A percentile compares a stretch with the other conserved stretches of the same genome.
These are phyloP conservation scores for Aix galericulata DNA, from an alignment of 2,113 vertebrate genomes.

Conservation along the genomic window DNA sequence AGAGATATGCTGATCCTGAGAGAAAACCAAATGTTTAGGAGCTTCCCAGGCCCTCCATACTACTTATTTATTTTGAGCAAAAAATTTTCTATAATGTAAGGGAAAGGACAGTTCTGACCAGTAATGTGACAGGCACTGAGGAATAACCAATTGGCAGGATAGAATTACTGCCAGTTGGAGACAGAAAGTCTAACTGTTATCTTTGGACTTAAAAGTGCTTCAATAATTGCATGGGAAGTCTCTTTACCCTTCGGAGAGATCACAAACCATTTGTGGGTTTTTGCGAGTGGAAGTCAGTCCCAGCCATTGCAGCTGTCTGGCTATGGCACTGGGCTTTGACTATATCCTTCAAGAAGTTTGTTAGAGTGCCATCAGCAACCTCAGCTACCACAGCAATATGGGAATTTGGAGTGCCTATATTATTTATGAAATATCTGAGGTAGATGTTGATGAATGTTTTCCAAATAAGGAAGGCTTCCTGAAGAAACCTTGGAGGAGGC, in stretches of 20 bases:
- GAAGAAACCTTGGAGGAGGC: neutral
- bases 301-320: neutral
- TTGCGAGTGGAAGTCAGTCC: neutral
- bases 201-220: conserved; percentile 26
- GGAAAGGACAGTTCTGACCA: neutral
- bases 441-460: neutral
- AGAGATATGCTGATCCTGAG: neutral
- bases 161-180: conserved; percentile 16
- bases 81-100: neutral
- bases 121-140: neutral
- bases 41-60: neutral
- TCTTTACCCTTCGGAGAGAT: conserved; percentile 19
- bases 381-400: neutral
- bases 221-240: conserved; percentile 17
- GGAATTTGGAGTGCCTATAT: neutral
- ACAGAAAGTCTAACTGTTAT: conserved; percentile 56
- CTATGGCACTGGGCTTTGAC: neutral
- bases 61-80: neutral
- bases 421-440: neutral
- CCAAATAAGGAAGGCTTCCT: neutral
- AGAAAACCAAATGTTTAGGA: neutral
- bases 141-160: neutral
- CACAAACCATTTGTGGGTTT: conserved; percentile 37
- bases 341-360: neutral
- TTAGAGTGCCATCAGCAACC: neutral